phyloP scores from a whole-genome alignment of 2,113 vertebrate genomes.

The Triplophysa siluroides region DNA sequence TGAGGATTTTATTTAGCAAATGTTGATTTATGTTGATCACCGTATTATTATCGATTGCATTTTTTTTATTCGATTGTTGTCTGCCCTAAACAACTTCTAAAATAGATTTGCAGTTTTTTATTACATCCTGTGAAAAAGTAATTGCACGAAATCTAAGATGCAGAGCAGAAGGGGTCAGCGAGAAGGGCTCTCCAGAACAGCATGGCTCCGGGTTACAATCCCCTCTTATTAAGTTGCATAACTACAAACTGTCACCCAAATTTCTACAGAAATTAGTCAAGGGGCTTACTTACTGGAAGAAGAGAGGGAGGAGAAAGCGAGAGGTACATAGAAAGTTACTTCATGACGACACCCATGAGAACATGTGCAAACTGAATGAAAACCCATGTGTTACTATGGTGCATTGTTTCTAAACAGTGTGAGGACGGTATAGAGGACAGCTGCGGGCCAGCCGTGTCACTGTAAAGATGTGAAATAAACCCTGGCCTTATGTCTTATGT shows the following conservation, averaged over 20 bases:
- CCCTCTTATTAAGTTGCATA: conserved; percentile 45
- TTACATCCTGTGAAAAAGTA: neutral
- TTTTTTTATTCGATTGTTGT: no score
- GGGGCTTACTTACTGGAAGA: conserved; percentile 33
- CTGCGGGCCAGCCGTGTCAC: conserved; percentile 38
- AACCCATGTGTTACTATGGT: conserved; percentile 39
- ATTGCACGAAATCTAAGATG: neutral
- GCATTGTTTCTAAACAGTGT: conserved; percentile 33
- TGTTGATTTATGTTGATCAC: no score
- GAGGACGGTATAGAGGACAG: conserved; percentile 35
- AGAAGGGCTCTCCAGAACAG: conserved; percentile 54
- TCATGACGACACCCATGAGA: neutral
- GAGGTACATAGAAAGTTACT: conserved; percentile 2
- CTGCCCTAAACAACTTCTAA: no score
- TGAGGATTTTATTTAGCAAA: no score
- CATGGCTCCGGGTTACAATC: conserved; percentile 34
- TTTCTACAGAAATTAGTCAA: conserved; percentile 42
- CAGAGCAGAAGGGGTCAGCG: conserved; percentile 5
- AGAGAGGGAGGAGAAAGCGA: neutral
- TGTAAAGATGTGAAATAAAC: conserved; percentile 23
- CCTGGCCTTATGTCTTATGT: conserved; percentile 21
- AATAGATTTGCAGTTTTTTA: neutral
- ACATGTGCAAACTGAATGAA: conserved; percentile 43
- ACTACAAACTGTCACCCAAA: conserved; percentile 1
- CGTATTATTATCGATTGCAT: no score